Base-by-base conservation (phyloP, 2,888 invertebrate genomes). In the Uropetala carovei region DNA sequence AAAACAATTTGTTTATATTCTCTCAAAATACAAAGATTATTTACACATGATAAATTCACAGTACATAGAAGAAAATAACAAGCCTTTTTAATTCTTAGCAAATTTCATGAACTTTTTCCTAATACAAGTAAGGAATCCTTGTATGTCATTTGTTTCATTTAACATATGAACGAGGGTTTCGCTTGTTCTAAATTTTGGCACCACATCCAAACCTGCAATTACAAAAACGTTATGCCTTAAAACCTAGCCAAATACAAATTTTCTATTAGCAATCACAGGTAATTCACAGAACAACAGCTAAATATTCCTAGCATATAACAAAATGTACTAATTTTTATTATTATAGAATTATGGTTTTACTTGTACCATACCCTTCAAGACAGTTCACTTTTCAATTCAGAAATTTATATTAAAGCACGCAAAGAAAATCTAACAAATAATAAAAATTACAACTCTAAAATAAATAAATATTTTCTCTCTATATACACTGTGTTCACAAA, bases 121-220 rank as follows among this genome's bases (percentile, higher is more conserved):
- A 18, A 92, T 43, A 8, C 59, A 82, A 68, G 30, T 27, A 16
- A 92, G 59, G 60, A 92, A 84, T 22, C 82, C 83, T 8, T 82
- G 82, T 18, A 92, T 68, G 81, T 92, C 85, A 11, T 59, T 82
- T 10, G 82, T 92, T 13, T 56, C 83, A 11, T 83, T 27, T 22
- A 92, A 85, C 57, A 85, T 83, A 56, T 84, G 22, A 27, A 85
- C 27, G 9, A 92, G 4, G 5, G 59, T 68, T 56, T 60, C 56
- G 16, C 68, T 60, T 56, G 59, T 14, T 18, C 64, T 18, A 11
- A 92, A 59, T 84, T 92, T 58, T 59, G 92, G 92, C 18, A 30
- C 68, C 82, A 84, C n/a, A 4, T 92, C 92, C 27, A 56, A 43
- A 27, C 59, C 92, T 92, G 60, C 3, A 92, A 92, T 56, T n/a